phyloP scores from a whole-genome alignment of 2,888 invertebrate genomes.

The Monopis laevigella region DNA sequence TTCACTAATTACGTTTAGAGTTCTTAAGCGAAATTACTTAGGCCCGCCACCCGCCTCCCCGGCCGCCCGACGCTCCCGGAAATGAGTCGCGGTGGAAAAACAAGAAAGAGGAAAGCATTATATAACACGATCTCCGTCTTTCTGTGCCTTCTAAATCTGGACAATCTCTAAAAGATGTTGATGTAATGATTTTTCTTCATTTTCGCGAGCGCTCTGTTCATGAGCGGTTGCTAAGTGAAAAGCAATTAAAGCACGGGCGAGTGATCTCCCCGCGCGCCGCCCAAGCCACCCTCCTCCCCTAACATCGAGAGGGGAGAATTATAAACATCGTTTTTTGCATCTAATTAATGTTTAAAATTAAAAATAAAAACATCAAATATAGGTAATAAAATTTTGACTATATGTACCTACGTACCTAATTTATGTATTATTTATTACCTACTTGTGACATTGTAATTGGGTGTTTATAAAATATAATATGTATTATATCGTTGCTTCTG shows the following conservation, averaged over 20 bases:
- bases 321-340: no score
- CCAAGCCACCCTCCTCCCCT: constrained; percentile 28
- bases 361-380: no score
- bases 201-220: constrained; percentile 59
- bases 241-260: constrained; percentile 69
- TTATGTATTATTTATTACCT: no score
- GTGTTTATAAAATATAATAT: no score
- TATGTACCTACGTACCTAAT: no score
- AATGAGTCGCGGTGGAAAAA: constrained; percentile 65
- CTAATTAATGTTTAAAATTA: no score
- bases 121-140: constrained; percentile 57
- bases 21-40: constrained; percentile 76
- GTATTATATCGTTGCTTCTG: no score
- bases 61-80: constrained; percentile 54
- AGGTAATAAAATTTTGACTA: no score
- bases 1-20: constrained; percentile 76
- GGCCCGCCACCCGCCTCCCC: constrained; percentile 60
- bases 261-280: constrained; percentile 50
- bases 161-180: constrained; percentile 64
- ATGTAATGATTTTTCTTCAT: constrained; percentile 66
- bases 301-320: no score
- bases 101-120: constrained; percentile 63
- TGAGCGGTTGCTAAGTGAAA: constrained; percentile 68
- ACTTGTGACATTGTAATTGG: no score
- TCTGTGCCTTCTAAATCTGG: constrained; percentile 61